A percentile compares a stretch with the other conserved stretches of the same genome.
phyloP scores from a whole-genome alignment of 2,888 invertebrate genomes.

The Cephus rjabovi region DNA sequence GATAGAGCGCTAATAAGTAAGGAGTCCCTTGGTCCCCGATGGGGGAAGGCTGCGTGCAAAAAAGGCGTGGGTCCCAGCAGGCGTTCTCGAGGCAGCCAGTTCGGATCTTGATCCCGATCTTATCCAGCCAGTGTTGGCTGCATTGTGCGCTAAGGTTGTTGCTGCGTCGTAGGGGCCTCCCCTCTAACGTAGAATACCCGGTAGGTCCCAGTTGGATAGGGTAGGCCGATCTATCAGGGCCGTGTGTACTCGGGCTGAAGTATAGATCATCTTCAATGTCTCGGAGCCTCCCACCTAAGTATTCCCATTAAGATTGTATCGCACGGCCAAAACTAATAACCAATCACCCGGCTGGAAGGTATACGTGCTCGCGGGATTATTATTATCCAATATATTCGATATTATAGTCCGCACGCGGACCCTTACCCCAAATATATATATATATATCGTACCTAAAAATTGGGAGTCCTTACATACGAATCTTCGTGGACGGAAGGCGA shows the following conservation, averaged over 20 bases:
- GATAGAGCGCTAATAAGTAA: not conserved
- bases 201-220: conserved; percentile 40
- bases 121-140: conserved; percentile 55
- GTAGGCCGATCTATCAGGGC: conserved; percentile 40
- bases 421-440: not conserved
- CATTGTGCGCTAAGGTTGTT: conserved; percentile 48
- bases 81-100: conserved; percentile 53
- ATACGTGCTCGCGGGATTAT: conserved; percentile 56
- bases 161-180: conserved; percentile 31
- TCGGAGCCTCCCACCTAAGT: conserved; percentile 63
- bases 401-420: conserved; percentile 29
- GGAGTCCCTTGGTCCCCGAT: not conserved
- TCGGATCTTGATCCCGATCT: conserved; percentile 53
- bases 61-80: conserved; percentile 59
- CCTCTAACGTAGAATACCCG: not conserved
- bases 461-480: not conserved
- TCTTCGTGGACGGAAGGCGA: not conserved
- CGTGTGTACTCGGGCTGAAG: conserved; percentile 37
- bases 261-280: conserved; percentile 59
- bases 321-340: conserved; percentile 61
- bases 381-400: conserved; percentile 57
- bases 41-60: conserved; percentile 48
- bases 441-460: not conserved
- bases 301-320: conserved; percentile 64
- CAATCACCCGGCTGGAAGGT: conserved; percentile 56